A percentile compares a stretch with the other conserved stretches of the same genome.
Evolutionary conservation across 2,113 vertebrate genomes (phyloP).

Genomic region (Fukomys damarensis): DNA sequence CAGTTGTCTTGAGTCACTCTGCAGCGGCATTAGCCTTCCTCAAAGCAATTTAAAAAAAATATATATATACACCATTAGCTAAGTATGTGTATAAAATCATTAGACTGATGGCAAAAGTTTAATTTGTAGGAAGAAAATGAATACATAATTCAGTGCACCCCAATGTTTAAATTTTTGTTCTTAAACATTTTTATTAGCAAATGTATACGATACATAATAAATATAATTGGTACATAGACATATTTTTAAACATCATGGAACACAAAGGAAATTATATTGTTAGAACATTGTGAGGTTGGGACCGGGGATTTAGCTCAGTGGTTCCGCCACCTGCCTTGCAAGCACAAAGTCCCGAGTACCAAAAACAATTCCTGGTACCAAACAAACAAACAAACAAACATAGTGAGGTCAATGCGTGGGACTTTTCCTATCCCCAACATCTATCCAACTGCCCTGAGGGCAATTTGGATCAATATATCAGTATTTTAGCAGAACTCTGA

Average conservation of each 20-base stretch:
- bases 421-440: not conserved
- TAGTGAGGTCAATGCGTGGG: not conserved
- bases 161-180: not conserved
- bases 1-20: not conserved
- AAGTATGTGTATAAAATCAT: not conserved
- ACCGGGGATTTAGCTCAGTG: too few relatives aligned
- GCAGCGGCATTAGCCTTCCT: not conserved
- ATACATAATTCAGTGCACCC: not conserved
- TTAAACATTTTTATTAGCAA: not conserved
- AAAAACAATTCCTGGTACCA: too few relatives aligned
- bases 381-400: too few relatives aligned
- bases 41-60: not conserved
- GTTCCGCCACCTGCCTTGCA: too few relatives aligned
- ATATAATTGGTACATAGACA: not conserved
- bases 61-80: not conserved
- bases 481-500: not conserved
- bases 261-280: not conserved
- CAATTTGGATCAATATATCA: not conserved
- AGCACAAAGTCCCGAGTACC: too few relatives aligned
- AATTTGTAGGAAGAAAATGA: constrained; percentile 22
- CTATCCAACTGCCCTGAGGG: not conserved
- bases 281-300: not conserved
- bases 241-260: not conserved
- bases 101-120: not conserved
- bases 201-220: not conserved